These are phyloP conservation scores for Hypolimnas misippus DNA, from an alignment of 2,888 invertebrate species.

Conservation along the genomic window DNA sequence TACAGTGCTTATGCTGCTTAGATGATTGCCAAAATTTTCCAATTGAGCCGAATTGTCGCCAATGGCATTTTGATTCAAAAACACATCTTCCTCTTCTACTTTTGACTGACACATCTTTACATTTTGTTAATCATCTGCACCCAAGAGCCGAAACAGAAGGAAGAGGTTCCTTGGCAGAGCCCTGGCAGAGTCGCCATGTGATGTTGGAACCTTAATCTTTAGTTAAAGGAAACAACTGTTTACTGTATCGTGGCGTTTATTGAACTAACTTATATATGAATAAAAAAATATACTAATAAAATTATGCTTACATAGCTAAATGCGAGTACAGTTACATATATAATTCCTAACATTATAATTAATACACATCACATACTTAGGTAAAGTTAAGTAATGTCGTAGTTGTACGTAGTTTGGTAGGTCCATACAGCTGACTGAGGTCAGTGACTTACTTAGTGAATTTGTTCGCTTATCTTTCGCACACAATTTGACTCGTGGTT, in stretches of 20 bases:
- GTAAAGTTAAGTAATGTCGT: too few species aligned
- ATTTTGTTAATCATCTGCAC: neutral
- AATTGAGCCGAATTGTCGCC: conserved; percentile 4
- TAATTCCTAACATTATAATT: too few species aligned
- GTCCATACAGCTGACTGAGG: too few species aligned
- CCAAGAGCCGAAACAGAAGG: neutral
- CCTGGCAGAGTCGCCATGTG: conserved; percentile 5
- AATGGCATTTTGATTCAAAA: conserved; percentile 2
- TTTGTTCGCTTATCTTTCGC: too few species aligned
- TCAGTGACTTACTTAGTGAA: too few species aligned
- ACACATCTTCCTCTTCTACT: neutral
- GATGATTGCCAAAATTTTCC: conserved; percentile 3
- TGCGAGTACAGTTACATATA: too few species aligned
- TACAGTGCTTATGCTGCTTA: conserved; percentile 5
- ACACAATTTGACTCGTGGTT: too few species aligned
- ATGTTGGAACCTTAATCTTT: neutral
- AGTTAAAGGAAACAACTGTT: conserved; percentile 6
- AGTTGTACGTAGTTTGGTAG: too few species aligned
- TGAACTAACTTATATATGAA: neutral
- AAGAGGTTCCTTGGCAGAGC: conserved; percentile 10
- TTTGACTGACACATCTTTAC: conserved; percentile 5
- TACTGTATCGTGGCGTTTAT: conserved; percentile 4
- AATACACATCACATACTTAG: too few species aligned
- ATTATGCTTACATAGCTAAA: too few species aligned
- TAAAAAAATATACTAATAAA: too few species aligned